Evolutionary conservation across 2,797 vertebrate genomes (phyloP).

Genomic region (Manis javanica): DNA sequence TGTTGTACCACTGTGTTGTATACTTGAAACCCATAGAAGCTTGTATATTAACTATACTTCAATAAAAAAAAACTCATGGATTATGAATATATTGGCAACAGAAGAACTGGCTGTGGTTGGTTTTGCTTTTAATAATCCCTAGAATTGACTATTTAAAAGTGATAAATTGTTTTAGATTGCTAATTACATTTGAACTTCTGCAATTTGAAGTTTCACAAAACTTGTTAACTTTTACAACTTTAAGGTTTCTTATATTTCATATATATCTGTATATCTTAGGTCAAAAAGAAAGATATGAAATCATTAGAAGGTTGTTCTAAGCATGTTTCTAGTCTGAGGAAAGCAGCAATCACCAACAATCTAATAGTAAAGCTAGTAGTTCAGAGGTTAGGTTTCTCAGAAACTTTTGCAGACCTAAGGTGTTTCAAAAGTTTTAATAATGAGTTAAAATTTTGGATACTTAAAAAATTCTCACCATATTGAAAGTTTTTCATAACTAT

Average conservation of each 20-base stretch:
- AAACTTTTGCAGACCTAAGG: slow-evolving; percentile 77
- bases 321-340: slow-evolving; percentile 63
- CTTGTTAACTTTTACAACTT: slow-evolving; percentile 36
- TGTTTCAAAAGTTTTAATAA: slow-evolving; percentile 75
- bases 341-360: slow-evolving; percentile 51
- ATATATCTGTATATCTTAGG: slow-evolving; percentile 21
- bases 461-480: neutral
- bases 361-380: slow-evolving; percentile 69
- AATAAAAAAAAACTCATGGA: neutral
- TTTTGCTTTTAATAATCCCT: slow-evolving; percentile 2
- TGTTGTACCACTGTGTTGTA: too few relatives aligned
- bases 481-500: slow-evolving; percentile 20
- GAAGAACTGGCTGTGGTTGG: neutral
- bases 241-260: slow-evolving; percentile 51
- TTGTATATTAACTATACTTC: too few relatives aligned
- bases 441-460: slow-evolving; percentile 46
- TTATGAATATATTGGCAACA: neutral
- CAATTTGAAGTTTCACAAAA: slow-evolving; percentile 29
- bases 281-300: neutral
- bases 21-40: too few relatives aligned
- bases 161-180: neutral
- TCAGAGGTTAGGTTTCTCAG: slow-evolving; percentile 64
- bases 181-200: neutral
- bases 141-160: neutral
- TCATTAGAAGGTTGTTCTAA: slow-evolving; percentile 53